phyloP scores from a whole-genome alignment of 2,113 vertebrate genomes.

The Ia io region DNA sequence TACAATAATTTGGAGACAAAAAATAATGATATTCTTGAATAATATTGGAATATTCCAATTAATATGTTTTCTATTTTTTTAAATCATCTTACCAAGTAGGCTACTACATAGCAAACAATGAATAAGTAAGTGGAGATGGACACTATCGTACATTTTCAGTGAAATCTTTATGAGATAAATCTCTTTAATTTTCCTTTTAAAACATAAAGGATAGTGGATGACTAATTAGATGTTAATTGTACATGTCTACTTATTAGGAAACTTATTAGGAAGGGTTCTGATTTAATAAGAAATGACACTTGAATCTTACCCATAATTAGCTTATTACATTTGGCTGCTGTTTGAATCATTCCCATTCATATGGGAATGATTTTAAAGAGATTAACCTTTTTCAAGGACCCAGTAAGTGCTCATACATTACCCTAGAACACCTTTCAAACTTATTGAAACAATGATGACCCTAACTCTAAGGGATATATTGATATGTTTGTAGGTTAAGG shows the following conservation, averaged over 20 bases:
- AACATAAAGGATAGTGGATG: conserved; percentile 57
- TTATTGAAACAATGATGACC: conserved; percentile 23
- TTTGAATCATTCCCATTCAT: conserved; percentile 61
- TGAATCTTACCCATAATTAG: conserved; percentile 69
- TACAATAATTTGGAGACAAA: neutral
- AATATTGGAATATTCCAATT: neutral
- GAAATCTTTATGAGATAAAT: conserved; percentile 60
- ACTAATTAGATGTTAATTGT: conserved; percentile 74
- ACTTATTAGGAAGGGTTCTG: conserved; percentile 56
- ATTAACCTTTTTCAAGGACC: conserved; percentile 63
- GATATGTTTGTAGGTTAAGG: neutral
- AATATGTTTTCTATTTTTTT: neutral
- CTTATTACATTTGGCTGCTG: conserved; percentile 64
- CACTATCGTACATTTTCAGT: conserved; percentile 31
- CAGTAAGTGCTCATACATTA: conserved; percentile 9
- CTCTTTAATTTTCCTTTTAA: conserved; percentile 65
- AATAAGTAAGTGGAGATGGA: neutral
- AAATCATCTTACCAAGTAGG: neutral
- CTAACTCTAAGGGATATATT: neutral
- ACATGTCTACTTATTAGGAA: conserved; percentile 69
- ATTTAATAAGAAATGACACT: conserved; percentile 73
- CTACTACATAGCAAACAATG: neutral
- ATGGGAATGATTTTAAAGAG: conserved; percentile 67
- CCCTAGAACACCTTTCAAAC: conserved; percentile 35
- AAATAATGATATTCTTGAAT: neutral